A percentile compares a stretch with the other conserved stretches of the same genome.
Conservation (phyloP, 1,140 invertebrate genomes). For the Helicoverpa armigera region DNA sequence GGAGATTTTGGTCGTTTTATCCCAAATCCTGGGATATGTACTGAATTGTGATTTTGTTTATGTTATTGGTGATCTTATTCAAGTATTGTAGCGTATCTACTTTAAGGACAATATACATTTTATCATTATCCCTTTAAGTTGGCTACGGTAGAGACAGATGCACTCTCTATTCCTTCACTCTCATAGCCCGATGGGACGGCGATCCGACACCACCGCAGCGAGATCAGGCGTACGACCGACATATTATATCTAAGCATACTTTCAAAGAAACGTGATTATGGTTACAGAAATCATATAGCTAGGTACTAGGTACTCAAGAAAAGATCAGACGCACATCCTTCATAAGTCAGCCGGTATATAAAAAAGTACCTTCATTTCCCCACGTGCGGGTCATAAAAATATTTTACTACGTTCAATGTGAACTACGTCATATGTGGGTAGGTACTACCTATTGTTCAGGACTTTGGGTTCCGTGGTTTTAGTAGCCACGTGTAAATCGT, state of each 20-base stretch:
- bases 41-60: slow-evolving; percentile 1
- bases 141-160: too few species aligned
- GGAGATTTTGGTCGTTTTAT: background rate
- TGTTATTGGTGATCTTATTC: too few species aligned
- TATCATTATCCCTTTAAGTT: too few species aligned
- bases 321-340: background rate
- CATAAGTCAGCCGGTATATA: background rate
- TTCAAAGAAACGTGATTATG: background rate
- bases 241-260: too few species aligned
- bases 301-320: background rate
- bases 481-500: too few species aligned
- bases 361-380: slow-evolving; percentile 14
- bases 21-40: background rate
- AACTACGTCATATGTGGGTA: slow-evolving; percentile 1
- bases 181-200: too few species aligned
- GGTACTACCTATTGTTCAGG: background rate
- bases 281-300: background rate
- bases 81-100: too few species aligned
- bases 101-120: too few species aligned
- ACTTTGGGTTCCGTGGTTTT: background rate
- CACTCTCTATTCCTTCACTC: too few species aligned
- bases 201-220: background rate
- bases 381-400: slow-evolving; percentile 18
- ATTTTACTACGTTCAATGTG: slow-evolving; percentile 19
- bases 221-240: background rate